Evolutionary conservation across 2,797 vertebrate species (phyloP).

Genomic region (Catamblyrhynchus diadema): DNA sequence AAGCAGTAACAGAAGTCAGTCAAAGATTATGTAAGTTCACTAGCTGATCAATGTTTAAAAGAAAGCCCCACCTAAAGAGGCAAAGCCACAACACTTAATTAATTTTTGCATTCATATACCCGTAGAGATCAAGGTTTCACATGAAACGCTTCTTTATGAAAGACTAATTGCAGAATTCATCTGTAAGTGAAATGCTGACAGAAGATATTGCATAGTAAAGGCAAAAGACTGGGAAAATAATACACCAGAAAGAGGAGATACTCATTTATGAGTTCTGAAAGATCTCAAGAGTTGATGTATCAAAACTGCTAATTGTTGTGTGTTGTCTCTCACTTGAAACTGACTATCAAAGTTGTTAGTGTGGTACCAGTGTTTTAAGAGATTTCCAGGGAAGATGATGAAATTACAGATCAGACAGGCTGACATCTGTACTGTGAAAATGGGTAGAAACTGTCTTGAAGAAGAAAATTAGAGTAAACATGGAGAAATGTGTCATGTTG

Average conservation of each 20-base stretch:
- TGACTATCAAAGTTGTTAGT: constrained; percentile 4
- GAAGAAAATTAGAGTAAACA: not conserved
- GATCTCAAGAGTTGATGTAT: not conserved
- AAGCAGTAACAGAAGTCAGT: not conserved
- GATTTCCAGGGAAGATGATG: not conserved
- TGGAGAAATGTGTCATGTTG: not conserved
- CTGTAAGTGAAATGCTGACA: not conserved
- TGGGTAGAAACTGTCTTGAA: constrained; percentile 12
- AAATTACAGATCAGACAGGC: constrained; percentile 18
- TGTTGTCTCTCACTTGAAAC: constrained; percentile 27
- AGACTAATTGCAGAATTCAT: not conserved
- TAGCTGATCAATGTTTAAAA: not conserved
- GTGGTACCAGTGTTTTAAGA: constrained; percentile 4
- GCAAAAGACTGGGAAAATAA: not conserved
- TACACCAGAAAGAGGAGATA: not conserved
- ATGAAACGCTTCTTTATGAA: not conserved
- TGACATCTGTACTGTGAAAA: constrained; percentile 43
- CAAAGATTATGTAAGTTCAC: not conserved
- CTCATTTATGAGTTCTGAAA: not conserved
- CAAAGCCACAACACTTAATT: not conserved
- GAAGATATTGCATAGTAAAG: not conserved
- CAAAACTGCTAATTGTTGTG: not conserved
- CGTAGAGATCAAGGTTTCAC: not conserved
- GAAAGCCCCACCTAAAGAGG: not conserved
- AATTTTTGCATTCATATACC: not conserved